Base-by-base conservation (phyloP, 1,140 invertebrate genomes). In the Drosophila orosa region DNA sequence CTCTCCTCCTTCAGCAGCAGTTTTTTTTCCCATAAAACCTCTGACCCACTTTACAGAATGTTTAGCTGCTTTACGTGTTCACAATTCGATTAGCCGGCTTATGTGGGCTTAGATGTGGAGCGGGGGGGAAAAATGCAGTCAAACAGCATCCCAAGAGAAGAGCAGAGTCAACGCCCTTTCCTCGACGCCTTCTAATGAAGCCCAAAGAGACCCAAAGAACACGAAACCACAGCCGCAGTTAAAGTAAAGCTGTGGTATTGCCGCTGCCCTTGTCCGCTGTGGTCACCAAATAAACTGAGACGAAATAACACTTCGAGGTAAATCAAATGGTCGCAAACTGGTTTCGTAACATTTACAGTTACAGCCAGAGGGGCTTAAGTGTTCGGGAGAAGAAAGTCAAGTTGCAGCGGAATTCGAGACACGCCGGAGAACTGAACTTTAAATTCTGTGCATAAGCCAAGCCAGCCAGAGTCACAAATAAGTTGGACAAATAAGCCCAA, bases 331-430 rank as follows among this genome's bases (percentile, higher is more conserved):
- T 52, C 22, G n/a, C n/a, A 86, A 86, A 86, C 80, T 68, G 42
- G 80, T 83, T 83, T 83, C 58, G 56, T 78, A 81, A 63, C 57
- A 68, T 81, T 78, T 78, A 86, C 82, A 67, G 81, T 85, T 84
- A 54, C 29, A 6, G 48, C 48, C 35, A 62, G 15, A 29, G n/a
- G n/a, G 29, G 45, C 35, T 45, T 40, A 33, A 54, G 24, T 22
- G 69, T 22, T 7, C 31, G 29, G 2, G 22, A 12, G 37, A 71
- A 56, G 77, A 80, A 74, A 80, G 77, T 54, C 60, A 35, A 58
- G 54, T 56, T 80, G 71, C 78, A 80, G 35, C 19, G 59, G 65
- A 62, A 81, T 72, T 59, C 60, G 45, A 65, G 37, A 66, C 48
- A 78, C 35, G 54, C 47, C 25, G n/a, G 4, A 10, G 37, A 66